Conservation (phyloP, 64 coral and sea anemone genomes). For the Actinia tenebrosa region DNA sequence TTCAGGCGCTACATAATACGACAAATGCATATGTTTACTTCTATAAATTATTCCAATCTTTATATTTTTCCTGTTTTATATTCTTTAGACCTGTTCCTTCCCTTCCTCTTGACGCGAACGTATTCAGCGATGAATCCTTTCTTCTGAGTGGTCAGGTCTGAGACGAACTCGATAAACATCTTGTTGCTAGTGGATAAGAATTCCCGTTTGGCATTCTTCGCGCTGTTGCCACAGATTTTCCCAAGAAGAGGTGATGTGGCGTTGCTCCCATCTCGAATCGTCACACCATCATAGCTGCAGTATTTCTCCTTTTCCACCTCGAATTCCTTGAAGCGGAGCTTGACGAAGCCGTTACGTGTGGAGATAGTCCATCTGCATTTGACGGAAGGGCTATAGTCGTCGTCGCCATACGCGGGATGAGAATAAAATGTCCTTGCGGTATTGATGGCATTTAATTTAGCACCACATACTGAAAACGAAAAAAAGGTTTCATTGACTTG, state of each 20-base stretch:
- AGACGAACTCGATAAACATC: slow-evolving; percentile 70
- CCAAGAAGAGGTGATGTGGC: slow-evolving; percentile 52
- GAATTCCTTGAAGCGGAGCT: slow-evolving; percentile 74
- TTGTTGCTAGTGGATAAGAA: slow-evolving; percentile 73
- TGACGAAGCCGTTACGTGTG: slow-evolving; percentile 62
- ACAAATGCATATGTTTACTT: neutral
- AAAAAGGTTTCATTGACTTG: neutral
- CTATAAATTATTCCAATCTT: neutral
- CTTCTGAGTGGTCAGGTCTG: slow-evolving; percentile 55
- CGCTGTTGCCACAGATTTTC: slow-evolving; percentile 42
- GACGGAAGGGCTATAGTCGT: slow-evolving; percentile 60
- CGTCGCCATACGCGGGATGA: slow-evolving; percentile 65
- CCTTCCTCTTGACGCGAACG: slow-evolving; percentile 33
- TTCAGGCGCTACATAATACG: neutral
- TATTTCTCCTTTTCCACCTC: slow-evolving; percentile 74
- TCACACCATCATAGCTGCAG: slow-evolving; percentile 75
- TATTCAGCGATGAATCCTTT: slow-evolving; percentile 91
- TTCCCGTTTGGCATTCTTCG: neutral
- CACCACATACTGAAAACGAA: slow-evolving; percentile 48
- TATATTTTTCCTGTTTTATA: neutral
- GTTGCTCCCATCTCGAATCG: slow-evolving; percentile 61
- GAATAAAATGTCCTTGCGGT: slow-evolving; percentile 57
- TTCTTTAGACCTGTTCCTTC: slow-evolving; percentile 3
- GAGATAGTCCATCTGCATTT: slow-evolving; percentile 70
- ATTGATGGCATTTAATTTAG: slow-evolving; percentile 61